These are phyloP conservation scores for Parascotia fuliginaria DNA, from an alignment of 2,888 invertebrate species.

Conservation along the genomic window DNA sequence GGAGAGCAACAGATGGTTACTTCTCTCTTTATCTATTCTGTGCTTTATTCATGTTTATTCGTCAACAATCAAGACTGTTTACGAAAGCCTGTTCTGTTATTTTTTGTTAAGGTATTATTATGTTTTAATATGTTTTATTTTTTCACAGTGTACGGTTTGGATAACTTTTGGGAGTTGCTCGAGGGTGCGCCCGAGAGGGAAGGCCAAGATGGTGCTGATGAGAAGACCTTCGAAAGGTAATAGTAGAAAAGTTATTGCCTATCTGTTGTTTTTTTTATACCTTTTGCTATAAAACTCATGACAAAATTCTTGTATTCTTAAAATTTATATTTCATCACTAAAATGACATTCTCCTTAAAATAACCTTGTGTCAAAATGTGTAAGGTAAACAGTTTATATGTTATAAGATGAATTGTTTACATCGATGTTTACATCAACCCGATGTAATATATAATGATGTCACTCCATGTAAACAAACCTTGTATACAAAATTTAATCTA, in stretches of 20 bases:
- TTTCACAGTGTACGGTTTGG: constrained; percentile 71
- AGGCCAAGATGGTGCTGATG: constrained; percentile 65
- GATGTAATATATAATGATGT: too few species aligned
- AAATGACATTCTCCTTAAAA: too few species aligned
- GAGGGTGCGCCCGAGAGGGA: constrained; percentile 73
- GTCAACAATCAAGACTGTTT: background rate
- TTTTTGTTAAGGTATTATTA: background rate
- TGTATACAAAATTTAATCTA: background rate
- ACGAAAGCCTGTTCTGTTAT: background rate
- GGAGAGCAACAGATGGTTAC: constrained; percentile 21
- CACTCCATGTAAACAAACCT: too few species aligned
- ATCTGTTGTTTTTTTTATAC: too few species aligned
- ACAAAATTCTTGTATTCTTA: too few species aligned
- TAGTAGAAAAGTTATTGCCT: too few species aligned
- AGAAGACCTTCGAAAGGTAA: constrained; percentile 77
- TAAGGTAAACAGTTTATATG: too few species aligned
- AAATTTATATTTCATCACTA: too few species aligned
- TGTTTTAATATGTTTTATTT: background rate
- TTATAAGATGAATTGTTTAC: too few species aligned
- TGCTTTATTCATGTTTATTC: background rate
- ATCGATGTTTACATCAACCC: too few species aligned
- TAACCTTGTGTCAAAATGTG: too few species aligned
- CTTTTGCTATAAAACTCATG: too few species aligned
- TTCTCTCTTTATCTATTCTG: constrained; percentile 9
- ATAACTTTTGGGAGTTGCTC: constrained; percentile 80